Evolutionary conservation across 2,797 vertebrate genomes (phyloP), one percentile per base, ranked within the genome.

Genomic region (Vipera latastei): DNA sequence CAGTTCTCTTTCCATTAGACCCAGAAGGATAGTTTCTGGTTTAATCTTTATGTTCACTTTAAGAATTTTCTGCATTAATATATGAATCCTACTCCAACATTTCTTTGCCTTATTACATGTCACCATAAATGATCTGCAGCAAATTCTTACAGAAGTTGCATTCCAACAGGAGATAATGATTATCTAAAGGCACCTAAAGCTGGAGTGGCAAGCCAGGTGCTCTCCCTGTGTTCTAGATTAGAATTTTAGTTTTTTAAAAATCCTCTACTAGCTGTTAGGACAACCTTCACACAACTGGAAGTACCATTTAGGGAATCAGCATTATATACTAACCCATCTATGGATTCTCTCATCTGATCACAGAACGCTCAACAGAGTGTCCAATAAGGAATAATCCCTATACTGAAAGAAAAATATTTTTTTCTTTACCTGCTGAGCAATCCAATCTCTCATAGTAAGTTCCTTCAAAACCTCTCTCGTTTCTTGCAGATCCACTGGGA

Each of bases 401-500:
- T 5, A 48, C 28, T 28, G 9, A 51, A 60, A 32, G 26, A 26
- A n/a, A 65, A 69, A 20, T 25, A 63, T 5, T n/a, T n/a, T 53
- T 2, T 25, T 53, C 28, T 20, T 91, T 96, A 97, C 97, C 95
- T 26, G 95, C n/a, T 92, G 92, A 93, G 92, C 88, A 92, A 97
- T 96, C 93, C 96, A 95, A 20, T 96, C 96, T 69, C 92, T 95
- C 69, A 93, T 69, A 26, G 88, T 87, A 91, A 97, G 85, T 55
- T 97, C 92, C 55, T 93, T 92, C 92, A 97, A 96, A 26, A 88
- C 16, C 1, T 93, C 61, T 92, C 94, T 95, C 73, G 96, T 95
- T 93, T 85, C 95, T 88, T 89, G 92, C 90, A 97, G 90, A 59
- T 97, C 96, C 90, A 96, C 90, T 69, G 89, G 38, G 93, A 94